phyloP scores from a whole-genome alignment of 1,140 invertebrate species.

The Mamestra configurata region DNA sequence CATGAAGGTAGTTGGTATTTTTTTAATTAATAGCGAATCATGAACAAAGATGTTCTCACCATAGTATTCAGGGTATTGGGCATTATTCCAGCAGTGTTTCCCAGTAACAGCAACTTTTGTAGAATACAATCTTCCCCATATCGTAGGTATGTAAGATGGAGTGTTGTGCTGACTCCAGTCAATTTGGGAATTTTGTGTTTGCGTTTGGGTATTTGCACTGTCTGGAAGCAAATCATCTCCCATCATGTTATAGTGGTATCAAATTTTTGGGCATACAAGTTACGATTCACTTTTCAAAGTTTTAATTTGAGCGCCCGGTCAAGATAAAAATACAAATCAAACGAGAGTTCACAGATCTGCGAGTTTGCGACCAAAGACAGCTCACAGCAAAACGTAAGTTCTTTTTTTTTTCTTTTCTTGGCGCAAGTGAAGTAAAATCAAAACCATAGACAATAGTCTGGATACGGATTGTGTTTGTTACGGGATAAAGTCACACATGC shows the following conservation, averaged over 20 bases:
- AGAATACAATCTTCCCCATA: conserved; percentile 85
- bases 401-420: not conserved
- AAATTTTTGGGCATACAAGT: conserved; percentile 14
- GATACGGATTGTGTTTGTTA: no score
- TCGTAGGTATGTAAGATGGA: conserved; percentile 78
- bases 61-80: conserved; percentile 74
- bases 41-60: conserved; percentile 64
- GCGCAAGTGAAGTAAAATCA: not conserved
- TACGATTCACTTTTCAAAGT: conserved; percentile 21
- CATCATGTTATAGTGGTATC: conserved; percentile 62
- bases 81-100: conserved; percentile 72
- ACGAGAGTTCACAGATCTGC: no score
- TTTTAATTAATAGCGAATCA: not conserved
- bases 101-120: conserved; percentile 69
- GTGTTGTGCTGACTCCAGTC: conserved; percentile 83
- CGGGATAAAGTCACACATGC: no score
- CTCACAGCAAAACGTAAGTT: no score
- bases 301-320: conserved; percentile 40
- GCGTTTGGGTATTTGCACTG: conserved; percentile 79
- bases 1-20: conserved; percentile 33
- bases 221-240: conserved; percentile 71
- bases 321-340: not conserved
- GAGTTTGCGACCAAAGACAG: no score
- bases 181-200: conserved; percentile 85
- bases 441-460: no score